Base-by-base conservation (phyloP, 2,888 invertebrate species). In the Lasiommata megera region DNA sequence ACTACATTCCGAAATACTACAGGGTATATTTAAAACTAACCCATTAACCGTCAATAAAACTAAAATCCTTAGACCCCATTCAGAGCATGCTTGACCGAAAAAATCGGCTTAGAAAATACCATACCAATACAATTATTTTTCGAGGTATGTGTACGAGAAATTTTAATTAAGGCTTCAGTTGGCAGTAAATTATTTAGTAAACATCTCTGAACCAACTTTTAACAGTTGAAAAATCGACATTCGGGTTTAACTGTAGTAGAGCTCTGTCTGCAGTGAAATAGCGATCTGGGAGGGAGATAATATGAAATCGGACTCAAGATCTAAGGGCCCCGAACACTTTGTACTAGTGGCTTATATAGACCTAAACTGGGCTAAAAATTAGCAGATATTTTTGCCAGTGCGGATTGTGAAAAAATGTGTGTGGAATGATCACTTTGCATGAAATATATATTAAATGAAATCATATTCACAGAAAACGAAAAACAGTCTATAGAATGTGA, bases 231-330 rank as follows among this genome's bases (percentile, higher is more conserved):
- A 80, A 78, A 83, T 84, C 79, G 77, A 78, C 76, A 66, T 76
- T 71, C 68, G 64, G 69, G 67, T 63, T 75, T 72, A 69, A 73
- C 72, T 66, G 69, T 72, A 72, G 40, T 47, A 61, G 71, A 74
- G 77, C 74, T 69, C 77, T 74, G 80, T 76, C 77, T n/a, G n/a
- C n/a, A 72, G 77, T 73, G 72, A 74, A 76, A 74, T 71, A 66
- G 79, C 73, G 89, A 89, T 89, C 78, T 69, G 73, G 71, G 69
- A 65, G 68, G 61, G 60, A 78, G 89, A 89, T 88, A 86, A 52
- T 69, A 63, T 63, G 62, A 65, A 77, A 85, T 87, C 85, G 66
- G 73, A 62, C 68, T 73, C 74, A 67, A 74, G 74, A 86, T 88
- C 86, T 74, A 74, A 69, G 69, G 68, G 77, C 74, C 69, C 69